Base-by-base conservation (phyloP, 2,113 vertebrate genomes). In the Muscicapa adusta region DNA sequence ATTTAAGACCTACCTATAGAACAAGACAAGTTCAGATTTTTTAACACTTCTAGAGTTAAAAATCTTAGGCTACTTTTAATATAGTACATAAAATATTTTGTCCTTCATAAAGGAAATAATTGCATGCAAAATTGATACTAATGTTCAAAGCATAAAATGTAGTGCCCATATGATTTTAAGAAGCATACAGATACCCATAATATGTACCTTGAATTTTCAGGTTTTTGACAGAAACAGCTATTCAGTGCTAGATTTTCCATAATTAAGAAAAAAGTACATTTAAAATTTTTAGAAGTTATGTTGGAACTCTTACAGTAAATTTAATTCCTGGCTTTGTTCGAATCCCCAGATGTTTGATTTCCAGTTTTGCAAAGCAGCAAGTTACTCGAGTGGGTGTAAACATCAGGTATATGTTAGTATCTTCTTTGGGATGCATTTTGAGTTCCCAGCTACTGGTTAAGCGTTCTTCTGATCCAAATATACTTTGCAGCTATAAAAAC, bases 281-380 rank as follows among this genome's bases (percentile, higher is more conserved):
- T 65, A 25, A 43, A 72, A 34, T 45, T 22, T 60, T 48, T 29
- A 65, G 5, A 85, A 87, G 33, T 71, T 36, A 36, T 12, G 25
- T 24, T 58, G 28, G 31, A 12, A 50, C 23, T 84, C 98, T 98
- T 97, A 99, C 99, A 68, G 98, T 99, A 95, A 99, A 99, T 88
- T 99, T 99, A 92, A 99, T 91, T 78, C 99, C 99, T 58, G 99
- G 98, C 71, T 98, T 98, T 42, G 98, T 97, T 22, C 76, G 97
- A 74, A 98, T 96, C 54, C 98, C 98, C 90, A 98, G 98, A 77
- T 99, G 99, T 92, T 99, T 99, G 95, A 99, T 99, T 97, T 99
- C 99, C 89, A 99, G 97, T 93, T 99, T 99, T 89, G 99, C 99
- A 96, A 99, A 97, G 98, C 98, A 99, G 97, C 98, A 99, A 43